Conservation (phyloP, 2,113 vertebrate genomes). For the Litocranius walleri region DNA sequence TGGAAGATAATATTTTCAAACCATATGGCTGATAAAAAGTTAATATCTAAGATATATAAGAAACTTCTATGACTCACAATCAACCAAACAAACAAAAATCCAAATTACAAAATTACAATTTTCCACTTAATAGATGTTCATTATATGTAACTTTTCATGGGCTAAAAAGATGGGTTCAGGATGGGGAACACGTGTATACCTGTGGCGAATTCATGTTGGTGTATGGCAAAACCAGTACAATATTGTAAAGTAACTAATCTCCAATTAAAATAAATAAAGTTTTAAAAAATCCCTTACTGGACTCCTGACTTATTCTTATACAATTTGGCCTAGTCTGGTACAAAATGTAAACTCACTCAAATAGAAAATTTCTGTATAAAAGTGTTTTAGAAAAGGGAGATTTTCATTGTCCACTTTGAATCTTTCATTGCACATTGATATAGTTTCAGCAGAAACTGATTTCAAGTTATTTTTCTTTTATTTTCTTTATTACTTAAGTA, state of each 20-base stretch:
- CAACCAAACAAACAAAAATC: neutral
- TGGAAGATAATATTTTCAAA: neutral
- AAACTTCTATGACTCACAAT: neutral
- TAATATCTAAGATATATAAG: neutral
- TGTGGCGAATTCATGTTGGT: too few species aligned
- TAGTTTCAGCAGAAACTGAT: neutral
- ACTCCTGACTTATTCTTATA: neutral
- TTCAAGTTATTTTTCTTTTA: neutral
- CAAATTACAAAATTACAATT: neutral
- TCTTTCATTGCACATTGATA: neutral
- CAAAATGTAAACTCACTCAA: neutral
- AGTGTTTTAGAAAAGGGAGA: neutral
- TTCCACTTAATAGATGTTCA: neutral
- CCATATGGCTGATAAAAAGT: neutral
- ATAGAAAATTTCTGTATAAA: slow-evolving; percentile 7
- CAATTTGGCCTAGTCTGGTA: neutral
- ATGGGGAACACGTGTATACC: too few species aligned
- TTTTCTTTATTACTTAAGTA: neutral
- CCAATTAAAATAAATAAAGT: too few species aligned
- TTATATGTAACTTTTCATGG: neutral
- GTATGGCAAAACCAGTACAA: too few species aligned
- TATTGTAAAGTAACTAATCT: too few species aligned
- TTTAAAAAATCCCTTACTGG: neutral
- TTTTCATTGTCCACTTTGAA: neutral
- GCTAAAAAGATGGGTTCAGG: neutral